Base-by-base conservation (phyloP, 2,113 vertebrate genomes). In the Bubo scandiacus region DNA sequence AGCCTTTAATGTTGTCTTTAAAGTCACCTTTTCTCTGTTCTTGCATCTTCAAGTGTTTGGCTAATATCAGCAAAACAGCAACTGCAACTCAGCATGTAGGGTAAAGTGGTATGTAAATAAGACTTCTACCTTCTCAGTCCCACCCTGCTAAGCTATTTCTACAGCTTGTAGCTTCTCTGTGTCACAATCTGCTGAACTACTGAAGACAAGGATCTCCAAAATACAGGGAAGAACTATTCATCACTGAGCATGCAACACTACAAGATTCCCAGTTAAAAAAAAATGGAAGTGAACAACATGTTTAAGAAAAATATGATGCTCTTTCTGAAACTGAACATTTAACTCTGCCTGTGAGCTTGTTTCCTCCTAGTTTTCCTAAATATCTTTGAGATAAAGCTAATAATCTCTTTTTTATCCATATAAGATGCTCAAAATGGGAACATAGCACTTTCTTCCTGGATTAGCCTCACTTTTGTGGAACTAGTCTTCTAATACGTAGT, bases 11-110 rank as follows among this genome's bases (percentile, higher is more conserved):
- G 7, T 25, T 67, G 45, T 15, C 15, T 67, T 34, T 67, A 47
- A 52, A 43, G 7, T 52, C 2, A 15, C 3, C 1, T 68, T 51
- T 82, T 52, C 7, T 1, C 1, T 18, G 7, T 18, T 62, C 15
- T 85, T 29, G 14, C 3, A 6, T 80, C 57, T 5, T 34, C 34
- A 34, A 74, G 11, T 27, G 13, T 43, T 88, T 73, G 15, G 7
- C 6, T 55, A 68, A 23, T 12, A 6, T 5, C 21, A 23, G 29
- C 7, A 43, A 67, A 47, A 58, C 11, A 36, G 7, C 30, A 63
- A 10, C 32, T 47, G 20, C 2, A 32, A 10, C 32, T 79, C 11
- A 38, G 22, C 10, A 30, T 0, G 0, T 27, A 3, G 29, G 18
- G 25, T 34, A 14, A 59, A 70, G 38, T 3, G 11, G 22, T 30